These are phyloP conservation scores for Mormyrus iriodes DNA, from an alignment of 2,113 vertebrate genomes.

Conservation along the genomic window DNA sequence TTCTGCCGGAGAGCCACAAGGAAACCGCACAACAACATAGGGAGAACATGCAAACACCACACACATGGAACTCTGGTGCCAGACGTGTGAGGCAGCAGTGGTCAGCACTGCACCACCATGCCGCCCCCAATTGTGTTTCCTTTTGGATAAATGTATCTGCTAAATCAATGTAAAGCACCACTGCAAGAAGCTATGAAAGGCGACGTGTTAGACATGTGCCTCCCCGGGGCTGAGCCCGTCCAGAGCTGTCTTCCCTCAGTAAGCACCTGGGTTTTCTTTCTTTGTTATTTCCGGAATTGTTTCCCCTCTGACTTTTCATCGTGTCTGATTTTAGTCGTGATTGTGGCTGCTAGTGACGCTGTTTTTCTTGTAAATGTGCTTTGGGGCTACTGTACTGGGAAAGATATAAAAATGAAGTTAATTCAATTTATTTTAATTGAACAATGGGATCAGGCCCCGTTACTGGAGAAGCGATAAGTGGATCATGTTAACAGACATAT, in stretches of 20 bases:
- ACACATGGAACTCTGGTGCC: too few relatives aligned
- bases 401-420: not conserved
- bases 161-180: not conserved
- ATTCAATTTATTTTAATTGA: not conserved
- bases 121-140: not conserved
- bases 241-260: too few relatives aligned
- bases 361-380: not conserved
- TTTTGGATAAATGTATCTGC: not conserved
- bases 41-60: too few relatives aligned
- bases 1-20: too few relatives aligned
- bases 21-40: too few relatives aligned
- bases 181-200: not conserved
- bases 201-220: too few relatives aligned
- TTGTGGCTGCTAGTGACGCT: not conserved
- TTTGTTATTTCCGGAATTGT: not conserved
- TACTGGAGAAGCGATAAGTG: not conserved
- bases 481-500: not conserved
- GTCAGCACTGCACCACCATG: too few relatives aligned
- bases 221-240: too few relatives aligned
- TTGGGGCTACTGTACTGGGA: not conserved
- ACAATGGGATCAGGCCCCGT: not conserved
- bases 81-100: too few relatives aligned
- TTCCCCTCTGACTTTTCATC: not conserved
- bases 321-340: not conserved
- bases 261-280: too few relatives aligned